Conservation (phyloP, 2,113 vertebrate species). For the Lathamus discolor region DNA sequence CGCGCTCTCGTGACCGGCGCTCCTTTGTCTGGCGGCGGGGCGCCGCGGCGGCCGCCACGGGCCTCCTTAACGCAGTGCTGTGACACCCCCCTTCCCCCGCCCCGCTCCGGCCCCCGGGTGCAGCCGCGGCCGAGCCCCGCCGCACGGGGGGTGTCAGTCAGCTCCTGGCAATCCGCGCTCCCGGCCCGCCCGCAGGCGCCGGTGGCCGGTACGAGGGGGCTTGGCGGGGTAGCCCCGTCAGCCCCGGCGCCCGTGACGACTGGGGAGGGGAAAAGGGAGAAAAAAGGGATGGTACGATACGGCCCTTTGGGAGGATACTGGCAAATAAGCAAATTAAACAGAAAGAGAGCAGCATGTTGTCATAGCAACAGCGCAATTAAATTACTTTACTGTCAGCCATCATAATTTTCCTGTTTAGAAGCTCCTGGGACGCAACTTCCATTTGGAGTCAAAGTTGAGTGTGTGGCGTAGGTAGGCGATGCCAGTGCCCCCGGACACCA, state of each 20-base stretch:
- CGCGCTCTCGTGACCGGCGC: too few relatives aligned
- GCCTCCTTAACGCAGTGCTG: background rate
- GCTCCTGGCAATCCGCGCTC: background rate
- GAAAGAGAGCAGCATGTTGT: slow-evolving; percentile 87
- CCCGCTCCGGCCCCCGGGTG: background rate
- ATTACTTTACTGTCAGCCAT: slow-evolving; percentile 90
- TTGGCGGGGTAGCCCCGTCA: background rate
- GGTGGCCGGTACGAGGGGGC: background rate
- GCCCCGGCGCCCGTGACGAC: background rate
- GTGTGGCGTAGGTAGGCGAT: background rate
- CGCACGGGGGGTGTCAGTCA: too few relatives aligned
- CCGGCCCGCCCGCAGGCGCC: too few relatives aligned
- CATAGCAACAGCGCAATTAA: slow-evolving; percentile 90
- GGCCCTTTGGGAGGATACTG: slow-evolving; percentile 78
- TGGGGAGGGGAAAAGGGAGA: background rate
- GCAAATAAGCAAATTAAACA: slow-evolving; percentile 88
- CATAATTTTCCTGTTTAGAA: slow-evolving; percentile 85
- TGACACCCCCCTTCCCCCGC: too few relatives aligned
- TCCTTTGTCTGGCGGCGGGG: too few relatives aligned
- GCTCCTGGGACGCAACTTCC: slow-evolving; percentile 80
- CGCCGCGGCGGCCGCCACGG: too few relatives aligned
- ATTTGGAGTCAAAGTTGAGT: slow-evolving; percentile 76
- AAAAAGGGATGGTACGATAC: background rate
- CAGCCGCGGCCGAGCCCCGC: background rate
- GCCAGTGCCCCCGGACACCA: background rate